These are phyloP conservation scores for Antheraea yamamai DNA, from an alignment of 2,888 invertebrate species.

Conservation along the genomic window DNA sequence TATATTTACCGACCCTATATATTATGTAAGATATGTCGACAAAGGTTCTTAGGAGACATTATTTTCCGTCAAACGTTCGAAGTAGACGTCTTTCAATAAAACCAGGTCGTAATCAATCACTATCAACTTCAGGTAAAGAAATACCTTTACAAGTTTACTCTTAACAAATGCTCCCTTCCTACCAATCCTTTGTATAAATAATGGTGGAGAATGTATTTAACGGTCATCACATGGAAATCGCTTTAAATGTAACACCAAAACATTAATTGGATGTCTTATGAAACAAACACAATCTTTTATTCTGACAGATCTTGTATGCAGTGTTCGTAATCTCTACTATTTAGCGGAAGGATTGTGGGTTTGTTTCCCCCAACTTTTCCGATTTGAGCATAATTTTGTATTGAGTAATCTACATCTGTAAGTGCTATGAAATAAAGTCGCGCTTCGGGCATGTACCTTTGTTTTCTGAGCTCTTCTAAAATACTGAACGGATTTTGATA, in stretches of 20 bases:
- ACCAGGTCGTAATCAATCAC: conserved; percentile 54
- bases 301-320: too few relatives aligned
- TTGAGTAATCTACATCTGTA: too few relatives aligned
- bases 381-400: too few relatives aligned
- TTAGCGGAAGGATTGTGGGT: too few relatives aligned
- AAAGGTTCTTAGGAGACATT: conserved; percentile 34
- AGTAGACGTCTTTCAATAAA: conserved; percentile 47
- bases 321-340: too few relatives aligned
- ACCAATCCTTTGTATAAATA: conserved; percentile 26
- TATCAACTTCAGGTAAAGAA: conserved; percentile 55
- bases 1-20: conserved; percentile 11
- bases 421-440: too few relatives aligned
- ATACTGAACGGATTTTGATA: too few relatives aligned
- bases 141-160: conserved; percentile 42
- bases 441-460: too few relatives aligned
- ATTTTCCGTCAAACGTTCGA: conserved; percentile 39
- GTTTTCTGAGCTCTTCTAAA: too few relatives aligned
- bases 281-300: too few relatives aligned
- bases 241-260: background rate
- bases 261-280: too few relatives aligned
- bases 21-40: conserved; percentile 17
- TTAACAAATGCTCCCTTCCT: conserved; percentile 30
- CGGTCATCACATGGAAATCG: background rate
- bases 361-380: too few relatives aligned
- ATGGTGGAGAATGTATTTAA: background rate